A percentile compares a stretch with the other conserved stretches of the same genome.
These are phyloP conservation scores for Drosophila tani DNA, from an alignment of 1,140 invertebrate genomes.

Conservation along the genomic window DNA sequence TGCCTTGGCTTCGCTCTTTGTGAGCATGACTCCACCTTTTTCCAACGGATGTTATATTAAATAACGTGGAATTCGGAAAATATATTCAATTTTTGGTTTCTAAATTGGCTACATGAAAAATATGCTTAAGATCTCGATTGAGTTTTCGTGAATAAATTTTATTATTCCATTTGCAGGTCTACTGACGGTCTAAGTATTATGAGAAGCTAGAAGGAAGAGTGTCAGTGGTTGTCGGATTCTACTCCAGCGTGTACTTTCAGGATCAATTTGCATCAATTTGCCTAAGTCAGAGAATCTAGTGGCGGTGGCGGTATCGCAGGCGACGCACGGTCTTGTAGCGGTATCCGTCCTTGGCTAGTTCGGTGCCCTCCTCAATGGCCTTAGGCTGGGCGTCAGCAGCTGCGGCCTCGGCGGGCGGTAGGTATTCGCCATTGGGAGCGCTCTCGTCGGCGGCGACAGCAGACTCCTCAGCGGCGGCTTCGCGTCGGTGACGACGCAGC, in stretches of 20 bases:
- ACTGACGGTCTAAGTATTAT: slow-evolving; percentile 28
- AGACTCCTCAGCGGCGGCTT: slow-evolving; percentile 43
- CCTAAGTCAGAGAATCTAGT: slow-evolving; percentile 57
- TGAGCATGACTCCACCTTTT: slow-evolving; percentile 19
- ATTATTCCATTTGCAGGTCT: slow-evolving; percentile 71
- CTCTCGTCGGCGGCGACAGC: slow-evolving; percentile 55
- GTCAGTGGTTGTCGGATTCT: not conserved
- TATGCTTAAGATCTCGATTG: slow-evolving; percentile 1
- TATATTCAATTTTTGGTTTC: slow-evolving; percentile 15
- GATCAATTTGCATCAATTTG: slow-evolving; percentile 80
- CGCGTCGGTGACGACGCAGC: slow-evolving; percentile 75
- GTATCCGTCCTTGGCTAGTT: slow-evolving; percentile 76
- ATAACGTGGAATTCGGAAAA: slow-evolving; percentile 70
- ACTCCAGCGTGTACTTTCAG: slow-evolving; percentile 60
- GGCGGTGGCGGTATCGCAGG: slow-evolving; percentile 74
- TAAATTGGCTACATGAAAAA: slow-evolving; percentile 4
- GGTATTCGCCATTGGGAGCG: slow-evolving; percentile 64
- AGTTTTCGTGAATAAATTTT: slow-evolving; percentile 76
- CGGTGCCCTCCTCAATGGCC: slow-evolving; percentile 63
- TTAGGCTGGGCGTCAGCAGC: slow-evolving; percentile 42
- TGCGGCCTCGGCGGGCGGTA: slow-evolving; percentile 65
- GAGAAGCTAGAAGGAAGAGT: slow-evolving; percentile 8
- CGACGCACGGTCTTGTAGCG: slow-evolving; percentile 81
- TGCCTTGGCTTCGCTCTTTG: slow-evolving; percentile 3
- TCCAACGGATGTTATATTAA: slow-evolving; percentile 20